phyloP scores from a whole-genome alignment of 2,113 vertebrate genomes.

The Monarcha castaneiventris region DNA sequence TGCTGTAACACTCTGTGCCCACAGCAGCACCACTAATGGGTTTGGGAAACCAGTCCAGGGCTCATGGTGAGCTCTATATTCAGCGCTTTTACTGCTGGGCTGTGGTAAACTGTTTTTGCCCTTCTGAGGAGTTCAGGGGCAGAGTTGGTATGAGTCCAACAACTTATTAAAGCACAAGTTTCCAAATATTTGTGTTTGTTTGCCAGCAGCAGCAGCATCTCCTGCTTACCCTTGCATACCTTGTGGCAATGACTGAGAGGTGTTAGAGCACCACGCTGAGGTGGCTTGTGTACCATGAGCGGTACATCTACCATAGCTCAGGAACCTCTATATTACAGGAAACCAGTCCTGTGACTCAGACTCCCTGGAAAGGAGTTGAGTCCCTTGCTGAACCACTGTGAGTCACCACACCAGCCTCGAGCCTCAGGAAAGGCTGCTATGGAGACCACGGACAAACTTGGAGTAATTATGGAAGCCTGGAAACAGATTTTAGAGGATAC shows the following conservation, averaged over 20 bases:
- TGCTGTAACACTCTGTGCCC: background rate
- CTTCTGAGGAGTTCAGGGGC: background rate
- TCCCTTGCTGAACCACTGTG: background rate
- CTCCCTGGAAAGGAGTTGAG: background rate
- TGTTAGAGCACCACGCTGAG: background rate
- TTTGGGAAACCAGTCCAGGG: background rate
- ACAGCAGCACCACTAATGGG: background rate
- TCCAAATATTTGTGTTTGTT: background rate
- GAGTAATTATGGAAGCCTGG: constrained; percentile 18
- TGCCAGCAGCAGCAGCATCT: background rate
- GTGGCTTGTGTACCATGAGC: background rate
- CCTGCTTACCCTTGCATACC: accelerated
- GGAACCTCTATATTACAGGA: background rate
- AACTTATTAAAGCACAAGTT: background rate
- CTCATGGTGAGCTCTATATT: background rate
- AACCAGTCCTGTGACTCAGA: constrained; percentile 46
- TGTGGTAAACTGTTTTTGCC: background rate
- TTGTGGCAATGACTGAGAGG: background rate
- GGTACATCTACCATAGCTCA: accelerated
- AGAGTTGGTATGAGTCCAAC: background rate
- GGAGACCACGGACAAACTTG: constrained; percentile 3
- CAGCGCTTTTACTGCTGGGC: background rate
- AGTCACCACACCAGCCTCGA: background rate
- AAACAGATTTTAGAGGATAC: background rate
- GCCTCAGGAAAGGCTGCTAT: constrained; percentile 13